Percentiles rank a stretch among this genome's conserved stretches.
phyloP scores from a whole-genome alignment of 2,888 invertebrate genomes.

The Ethmia dodecea region DNA sequence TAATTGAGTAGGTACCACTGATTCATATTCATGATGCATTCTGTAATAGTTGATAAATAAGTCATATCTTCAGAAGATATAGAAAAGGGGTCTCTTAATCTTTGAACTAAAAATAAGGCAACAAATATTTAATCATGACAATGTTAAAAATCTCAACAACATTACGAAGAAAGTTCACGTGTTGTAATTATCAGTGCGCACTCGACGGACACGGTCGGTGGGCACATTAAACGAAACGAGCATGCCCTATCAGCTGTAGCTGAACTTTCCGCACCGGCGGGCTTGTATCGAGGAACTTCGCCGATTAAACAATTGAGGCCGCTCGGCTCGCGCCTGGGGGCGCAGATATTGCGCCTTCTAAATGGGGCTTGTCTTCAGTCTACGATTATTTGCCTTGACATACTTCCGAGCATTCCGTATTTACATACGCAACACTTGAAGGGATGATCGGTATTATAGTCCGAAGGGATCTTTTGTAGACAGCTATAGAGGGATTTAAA shows the following conservation, averaged over 20 bases:
- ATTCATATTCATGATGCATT: too few relatives aligned
- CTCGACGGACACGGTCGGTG: constrained; percentile 19
- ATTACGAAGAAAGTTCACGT: too few relatives aligned
- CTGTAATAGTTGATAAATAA: too few relatives aligned
- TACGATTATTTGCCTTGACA: constrained; percentile 10
- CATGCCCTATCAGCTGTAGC: constrained; percentile 47
- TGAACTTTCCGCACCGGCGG: constrained; percentile 53
- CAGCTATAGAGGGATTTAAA: too few relatives aligned
- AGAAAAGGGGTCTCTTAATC: too few relatives aligned
- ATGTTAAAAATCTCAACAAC: too few relatives aligned
- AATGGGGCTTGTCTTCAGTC: constrained; percentile 19
- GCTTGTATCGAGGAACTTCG: constrained; percentile 57
- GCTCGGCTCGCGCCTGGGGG: constrained; percentile 19
- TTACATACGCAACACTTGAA: constrained; percentile 2
- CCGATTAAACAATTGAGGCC: constrained; percentile 59
- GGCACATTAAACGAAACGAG: constrained; percentile 50
- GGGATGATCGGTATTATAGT: neutral
- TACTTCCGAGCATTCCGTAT: constrained; percentile 4
- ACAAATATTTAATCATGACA: too few relatives aligned
- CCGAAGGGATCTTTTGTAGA: too few relatives aligned
- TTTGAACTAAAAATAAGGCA: too few relatives aligned
- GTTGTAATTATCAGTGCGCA: neutral
- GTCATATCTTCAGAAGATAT: too few relatives aligned
- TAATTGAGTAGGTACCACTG: too few relatives aligned
- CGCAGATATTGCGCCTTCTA: constrained; percentile 38